A percentile compares a stretch with the other conserved stretches of the same genome.
phyloP scores from a whole-genome alignment of 2,797 vertebrate genomes.

The Podarcis siculus region DNA sequence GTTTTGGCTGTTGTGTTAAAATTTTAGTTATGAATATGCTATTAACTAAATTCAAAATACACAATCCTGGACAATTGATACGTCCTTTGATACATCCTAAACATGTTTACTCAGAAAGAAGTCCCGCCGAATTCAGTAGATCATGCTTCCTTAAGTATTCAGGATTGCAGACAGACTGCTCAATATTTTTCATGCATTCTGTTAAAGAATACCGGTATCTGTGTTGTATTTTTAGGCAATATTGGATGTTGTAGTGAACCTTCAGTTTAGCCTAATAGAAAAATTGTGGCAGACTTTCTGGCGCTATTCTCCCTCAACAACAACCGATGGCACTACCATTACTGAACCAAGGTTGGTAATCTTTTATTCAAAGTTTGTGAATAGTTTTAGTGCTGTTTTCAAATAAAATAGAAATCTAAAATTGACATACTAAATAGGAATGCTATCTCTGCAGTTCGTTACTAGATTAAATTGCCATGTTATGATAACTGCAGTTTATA shows the following conservation, averaged over 20 bases:
- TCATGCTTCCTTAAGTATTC: not conserved
- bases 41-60: no score
- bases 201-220: not conserved
- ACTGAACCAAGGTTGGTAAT: slow-evolving; percentile 79
- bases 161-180: not conserved
- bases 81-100: not conserved
- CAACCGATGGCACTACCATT: slow-evolving; percentile 80
- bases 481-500: slow-evolving; percentile 13
- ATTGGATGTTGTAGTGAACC: slow-evolving; percentile 85
- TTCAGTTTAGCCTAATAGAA: slow-evolving; percentile 87
- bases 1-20: not conserved
- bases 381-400: slow-evolving; percentile 18
- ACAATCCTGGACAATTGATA: no score
- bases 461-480: slow-evolving; percentile 37
- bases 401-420: slow-evolving; percentile 30
- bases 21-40: not conserved
- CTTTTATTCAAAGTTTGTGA: slow-evolving; percentile 28
- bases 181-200: not conserved
- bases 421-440: slow-evolving; percentile 61
- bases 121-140: not conserved
- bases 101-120: not conserved
- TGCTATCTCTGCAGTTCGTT: slow-evolving; percentile 35
- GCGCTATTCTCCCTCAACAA: slow-evolving; percentile 84
- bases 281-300: slow-evolving; percentile 88
- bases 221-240: slow-evolving; percentile 78